A percentile compares a stretch with the other conserved stretches of the same genome.
phyloP scores from a whole-genome alignment of 2,113 vertebrate genomes.

The Eira barbara region DNA sequence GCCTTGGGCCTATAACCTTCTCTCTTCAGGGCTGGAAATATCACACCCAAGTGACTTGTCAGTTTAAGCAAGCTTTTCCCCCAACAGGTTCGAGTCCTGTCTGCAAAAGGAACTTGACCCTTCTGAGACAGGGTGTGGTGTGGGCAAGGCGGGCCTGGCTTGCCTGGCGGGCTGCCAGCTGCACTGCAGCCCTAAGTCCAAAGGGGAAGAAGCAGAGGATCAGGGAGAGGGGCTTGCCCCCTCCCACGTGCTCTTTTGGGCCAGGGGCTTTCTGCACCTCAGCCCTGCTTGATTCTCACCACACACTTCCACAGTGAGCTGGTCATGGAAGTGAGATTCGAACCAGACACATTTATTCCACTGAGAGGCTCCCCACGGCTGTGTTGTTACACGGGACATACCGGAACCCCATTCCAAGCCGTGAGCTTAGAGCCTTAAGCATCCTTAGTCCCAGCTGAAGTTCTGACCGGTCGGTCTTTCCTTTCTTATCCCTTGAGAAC shows the following conservation, averaged over 20 bases:
- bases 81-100: background rate
- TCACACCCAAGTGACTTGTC: background rate
- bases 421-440: background rate
- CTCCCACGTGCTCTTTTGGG: accelerated
- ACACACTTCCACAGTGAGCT: background rate
- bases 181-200: background rate
- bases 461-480: background rate
- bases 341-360: background rate
- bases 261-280: background rate
- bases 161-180: background rate
- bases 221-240: accelerated
- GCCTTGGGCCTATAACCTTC: background rate
- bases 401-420: background rate
- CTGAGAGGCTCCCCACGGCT: background rate
- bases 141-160: background rate
- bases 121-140: background rate
- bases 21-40: background rate
- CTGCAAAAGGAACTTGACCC: background rate
- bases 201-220: background rate
- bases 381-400: background rate
- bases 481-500: background rate
- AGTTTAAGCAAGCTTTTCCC: background rate
- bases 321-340: background rate
- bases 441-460: background rate
- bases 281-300: background rate